phyloP scores from a whole-genome alignment of 2,113 vertebrate species.

The Myrmecobius fasciatus region DNA sequence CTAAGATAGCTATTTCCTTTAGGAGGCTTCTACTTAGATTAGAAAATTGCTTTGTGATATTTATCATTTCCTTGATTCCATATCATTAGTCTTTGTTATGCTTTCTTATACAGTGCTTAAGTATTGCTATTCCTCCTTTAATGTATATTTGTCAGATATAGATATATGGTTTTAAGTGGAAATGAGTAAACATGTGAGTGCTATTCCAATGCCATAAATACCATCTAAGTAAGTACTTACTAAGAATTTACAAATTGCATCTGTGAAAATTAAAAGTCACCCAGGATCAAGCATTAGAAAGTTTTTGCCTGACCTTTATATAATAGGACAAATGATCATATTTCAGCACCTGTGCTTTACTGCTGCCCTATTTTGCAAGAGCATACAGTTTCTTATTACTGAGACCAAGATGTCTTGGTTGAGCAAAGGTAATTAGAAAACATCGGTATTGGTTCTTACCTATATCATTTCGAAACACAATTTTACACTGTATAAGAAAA shows the following conservation, averaged over 20 bases:
- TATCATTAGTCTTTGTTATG: not conserved
- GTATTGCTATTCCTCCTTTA: not conserved
- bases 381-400: not conserved
- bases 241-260: constrained; percentile 29
- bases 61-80: constrained; percentile 10
- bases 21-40: not conserved
- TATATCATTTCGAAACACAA: not conserved
- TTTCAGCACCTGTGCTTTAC: constrained; percentile 11
- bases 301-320: constrained; percentile 49
- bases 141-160: constrained; percentile 16
- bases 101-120: constrained; percentile 2
- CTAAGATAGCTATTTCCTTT: not conserved
- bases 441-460: not conserved
- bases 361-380: not conserved
- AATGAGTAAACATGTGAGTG: constrained; percentile 7
- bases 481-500: not conserved
- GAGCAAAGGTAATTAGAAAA: not conserved
- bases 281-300: constrained; percentile 38
- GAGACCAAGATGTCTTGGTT: not conserved
- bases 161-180: constrained; percentile 29
- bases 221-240: not conserved
- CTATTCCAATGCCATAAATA: constrained; percentile 15
- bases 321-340: not conserved
- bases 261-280: constrained; percentile 37
- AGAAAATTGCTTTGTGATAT: not conserved